A percentile compares a stretch with the other conserved stretches of the same genome.
Evolutionary conservation across 2,797 vertebrate genomes (phyloP).

Genomic region (Pteronotus mesoamericanus): DNA sequence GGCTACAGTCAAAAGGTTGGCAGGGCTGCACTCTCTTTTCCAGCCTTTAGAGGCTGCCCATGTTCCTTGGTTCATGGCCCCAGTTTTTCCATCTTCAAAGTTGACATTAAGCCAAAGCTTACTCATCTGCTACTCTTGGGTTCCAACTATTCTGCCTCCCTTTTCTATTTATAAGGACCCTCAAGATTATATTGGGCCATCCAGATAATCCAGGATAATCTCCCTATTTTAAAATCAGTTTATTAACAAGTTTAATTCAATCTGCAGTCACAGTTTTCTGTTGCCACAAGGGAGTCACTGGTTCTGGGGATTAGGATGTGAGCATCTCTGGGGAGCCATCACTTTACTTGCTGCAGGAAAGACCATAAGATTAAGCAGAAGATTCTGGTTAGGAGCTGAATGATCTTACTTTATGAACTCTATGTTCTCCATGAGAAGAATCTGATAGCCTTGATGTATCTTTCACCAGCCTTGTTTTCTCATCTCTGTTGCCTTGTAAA

Average conservation of each 20-base stretch:
- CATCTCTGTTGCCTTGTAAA: neutral
- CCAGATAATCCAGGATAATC: neutral
- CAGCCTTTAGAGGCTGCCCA: neutral
- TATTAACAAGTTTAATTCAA: neutral
- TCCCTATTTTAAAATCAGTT: neutral
- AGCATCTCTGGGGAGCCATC: neutral
- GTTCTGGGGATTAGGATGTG: neutral
- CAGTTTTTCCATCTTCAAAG: neutral
- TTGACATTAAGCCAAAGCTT: neutral
- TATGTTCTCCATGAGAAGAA: neutral
- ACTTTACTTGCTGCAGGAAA: neutral
- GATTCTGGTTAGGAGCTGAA: neutral
- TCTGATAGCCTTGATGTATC: neutral
- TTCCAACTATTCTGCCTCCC: neutral
- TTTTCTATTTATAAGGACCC: neutral
- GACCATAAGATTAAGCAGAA: neutral
- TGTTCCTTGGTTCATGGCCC: neutral
- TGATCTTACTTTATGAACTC: neutral
- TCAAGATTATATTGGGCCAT: neutral
- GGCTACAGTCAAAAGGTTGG: neutral
- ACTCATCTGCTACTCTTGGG: neutral
- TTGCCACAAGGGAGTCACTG: neutral
- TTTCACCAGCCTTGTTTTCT: neutral
- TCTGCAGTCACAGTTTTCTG: neutral
- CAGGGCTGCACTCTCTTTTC: neutral